phyloP scores from a whole-genome alignment of 2,888 invertebrate genomes.

The Pecten maximus region DNA sequence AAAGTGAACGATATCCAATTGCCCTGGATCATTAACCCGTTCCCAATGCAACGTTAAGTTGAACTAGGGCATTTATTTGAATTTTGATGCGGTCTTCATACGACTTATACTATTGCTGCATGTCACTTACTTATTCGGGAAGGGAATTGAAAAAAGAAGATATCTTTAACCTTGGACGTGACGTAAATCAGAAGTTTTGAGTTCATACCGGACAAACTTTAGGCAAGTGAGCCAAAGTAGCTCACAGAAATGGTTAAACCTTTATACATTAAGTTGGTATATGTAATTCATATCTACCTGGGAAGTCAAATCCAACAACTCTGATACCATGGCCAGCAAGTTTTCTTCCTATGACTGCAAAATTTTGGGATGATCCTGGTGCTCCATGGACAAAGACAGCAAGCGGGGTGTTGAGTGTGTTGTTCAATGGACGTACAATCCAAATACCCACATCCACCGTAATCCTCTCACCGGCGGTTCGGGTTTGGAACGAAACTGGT shows the following conservation, averaged over 20 bases:
- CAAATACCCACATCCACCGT: conserved; percentile 31
- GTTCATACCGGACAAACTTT: neutral
- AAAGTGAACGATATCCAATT: neutral
- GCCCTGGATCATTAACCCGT: too few species aligned
- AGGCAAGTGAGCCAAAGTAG: too few species aligned
- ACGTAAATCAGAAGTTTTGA: too few species aligned
- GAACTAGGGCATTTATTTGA: too few species aligned
- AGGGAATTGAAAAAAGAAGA: too few species aligned
- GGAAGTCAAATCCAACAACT: conserved; percentile 54
- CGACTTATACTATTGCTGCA: too few species aligned
- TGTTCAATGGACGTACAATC: neutral
- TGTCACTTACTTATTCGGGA: too few species aligned
- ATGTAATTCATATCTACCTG: conserved; percentile 47
- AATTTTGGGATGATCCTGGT: conserved; percentile 53
- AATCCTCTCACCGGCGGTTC: conserved; percentile 21
- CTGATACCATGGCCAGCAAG: conserved; percentile 52
- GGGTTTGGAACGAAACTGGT: neutral
- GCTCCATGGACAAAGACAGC: conserved; percentile 56
- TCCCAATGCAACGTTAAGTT: too few species aligned
- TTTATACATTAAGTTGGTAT: too few species aligned
- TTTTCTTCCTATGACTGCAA: conserved; percentile 46
- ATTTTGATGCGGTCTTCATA: too few species aligned
- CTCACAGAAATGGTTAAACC: too few species aligned
- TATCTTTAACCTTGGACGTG: too few species aligned
- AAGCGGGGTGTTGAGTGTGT: conserved; percentile 39